A percentile compares a stretch with the other conserved stretches of the same genome.
Evolutionary conservation across 2,888 invertebrate genomes (phyloP).

Genomic region (Hypselothyrea guttata): DNA sequence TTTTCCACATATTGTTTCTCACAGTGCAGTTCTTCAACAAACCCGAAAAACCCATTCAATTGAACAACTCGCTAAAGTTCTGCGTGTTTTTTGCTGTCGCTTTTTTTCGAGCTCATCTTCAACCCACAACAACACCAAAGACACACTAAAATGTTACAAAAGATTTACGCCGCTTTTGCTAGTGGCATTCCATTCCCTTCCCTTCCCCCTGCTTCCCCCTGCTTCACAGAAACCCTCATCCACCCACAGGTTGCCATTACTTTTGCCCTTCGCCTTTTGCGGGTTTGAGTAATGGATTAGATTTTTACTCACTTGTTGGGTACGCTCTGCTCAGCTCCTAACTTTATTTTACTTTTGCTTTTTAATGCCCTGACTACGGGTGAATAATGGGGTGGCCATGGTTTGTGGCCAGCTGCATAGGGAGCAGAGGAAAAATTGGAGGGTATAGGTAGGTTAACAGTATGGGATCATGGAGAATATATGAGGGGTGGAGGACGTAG

Average conservation of each 20-base stretch:
- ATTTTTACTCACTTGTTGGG: constrained; percentile 71
- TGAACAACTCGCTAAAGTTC: constrained; percentile 26
- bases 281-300: constrained; percentile 78
- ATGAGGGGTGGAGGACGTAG: too few species aligned
- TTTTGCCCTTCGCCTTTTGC: constrained; percentile 47
- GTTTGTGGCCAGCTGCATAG: too few species aligned
- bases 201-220: constrained; percentile 1
- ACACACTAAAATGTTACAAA: constrained; percentile 65
- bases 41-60: constrained; percentile 42
- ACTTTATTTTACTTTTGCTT: constrained; percentile 1
- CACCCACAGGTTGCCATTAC: constrained; percentile 42
- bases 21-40: too few species aligned
- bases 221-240: not conserved
- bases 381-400: constrained; percentile 11
- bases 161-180: constrained; percentile 66
- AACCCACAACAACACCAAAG: constrained; percentile 20
- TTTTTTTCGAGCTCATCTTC: constrained; percentile 41
- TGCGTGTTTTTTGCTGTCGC: not conserved
- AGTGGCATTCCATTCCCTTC: constrained; percentile 14
- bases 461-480: too few species aligned
- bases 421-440: too few species aligned
- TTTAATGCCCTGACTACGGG: not conserved
- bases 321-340: constrained; percentile 9
- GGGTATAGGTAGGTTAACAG: too few species aligned
- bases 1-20: too few species aligned